Evolutionary conservation across 2,888 invertebrate genomes (phyloP).

Genomic region (Machimus atricapillus): DNA sequence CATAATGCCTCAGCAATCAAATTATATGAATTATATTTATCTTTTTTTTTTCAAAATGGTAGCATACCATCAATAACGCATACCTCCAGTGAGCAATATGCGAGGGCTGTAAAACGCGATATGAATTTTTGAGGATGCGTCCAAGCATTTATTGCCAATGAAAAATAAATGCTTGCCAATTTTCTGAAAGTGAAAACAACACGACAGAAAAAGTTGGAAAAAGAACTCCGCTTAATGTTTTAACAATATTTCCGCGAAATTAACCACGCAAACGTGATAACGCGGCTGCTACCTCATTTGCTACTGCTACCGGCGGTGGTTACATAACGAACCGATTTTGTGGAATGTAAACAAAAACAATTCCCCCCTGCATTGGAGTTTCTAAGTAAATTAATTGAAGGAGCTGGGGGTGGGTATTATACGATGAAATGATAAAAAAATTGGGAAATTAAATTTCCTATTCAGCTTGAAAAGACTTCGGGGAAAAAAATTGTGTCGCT

Average conservation of each 20-base stretch:
- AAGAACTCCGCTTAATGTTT: not conserved
- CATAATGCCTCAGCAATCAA: not conserved
- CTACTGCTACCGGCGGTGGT: not conserved
- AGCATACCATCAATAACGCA: not conserved
- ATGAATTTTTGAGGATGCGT: not conserved
- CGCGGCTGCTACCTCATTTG: not conserved
- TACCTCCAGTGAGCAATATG: not conserved
- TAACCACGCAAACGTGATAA: not conserved
- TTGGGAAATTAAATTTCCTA: not conserved
- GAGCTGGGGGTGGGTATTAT: not conserved
- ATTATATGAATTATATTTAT: not conserved
- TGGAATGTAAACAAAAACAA: not conserved
- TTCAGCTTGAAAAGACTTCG: not conserved
- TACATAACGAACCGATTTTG: not conserved
- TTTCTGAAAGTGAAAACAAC: not conserved
- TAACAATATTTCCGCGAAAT: not conserved
- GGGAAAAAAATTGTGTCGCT: not conserved
- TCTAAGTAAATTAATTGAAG: not conserved
- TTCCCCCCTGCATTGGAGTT: not conserved
- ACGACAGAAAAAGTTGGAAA: not conserved
- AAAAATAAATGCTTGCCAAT: not conserved
- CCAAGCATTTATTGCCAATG: not conserved
- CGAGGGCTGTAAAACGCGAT: not conserved
- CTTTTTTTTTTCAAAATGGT: not conserved
- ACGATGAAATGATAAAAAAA: not conserved